Evolutionary conservation across 2,888 invertebrate genomes (phyloP), one percentile per base, ranked within the genome.

Genomic region (Eremobia ochroleuca): DNA sequence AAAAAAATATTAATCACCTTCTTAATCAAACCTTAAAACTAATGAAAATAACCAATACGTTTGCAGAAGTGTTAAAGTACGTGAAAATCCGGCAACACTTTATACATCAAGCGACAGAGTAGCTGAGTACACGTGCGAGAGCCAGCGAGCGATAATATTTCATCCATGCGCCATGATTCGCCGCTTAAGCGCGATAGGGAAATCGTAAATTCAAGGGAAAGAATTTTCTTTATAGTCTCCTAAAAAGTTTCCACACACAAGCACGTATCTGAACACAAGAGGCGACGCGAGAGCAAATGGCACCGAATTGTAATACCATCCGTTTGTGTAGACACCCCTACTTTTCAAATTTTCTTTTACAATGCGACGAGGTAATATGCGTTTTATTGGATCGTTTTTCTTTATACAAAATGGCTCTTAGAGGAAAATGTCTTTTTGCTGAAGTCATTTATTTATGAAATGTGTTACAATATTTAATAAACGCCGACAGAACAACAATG

Each of bases 181-280:
- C 93, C 94, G 94, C 94, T 95, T 95, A 94, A 94, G 93, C 93
- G 92, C 95, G 95, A 95, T 95, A 95, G 95, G 93, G 93, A 95
- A 95, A 95, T 95, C 95, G 94, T 95, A 95, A 95, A 96, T 95
- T 95, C 93, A 92, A 92, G 90, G 92, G 88, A 93, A 94, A 93
- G 94, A 95, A 94, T 94, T 95, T 95, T 94, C 94, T 96, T 95
- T 94, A 95, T 94, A 93, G 94, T 94, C 93, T 91, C 92, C 93
- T 93, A 92, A 94, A 94, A 95, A 94, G 93, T 94, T 94, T 93
- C 88, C 91, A 92, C 92, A 93, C 93, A 94, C 91, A 93, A 93
- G 93, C 93, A 94, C 94, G 94, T 94, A 92, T 90, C 91, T 91
- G 91, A 92, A 91, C 92, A 93, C 92, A 92, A 91, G 91, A 91